Evolutionary conservation across 2,113 vertebrate genomes (phyloP).

Genomic region (Myocastor coypus): DNA sequence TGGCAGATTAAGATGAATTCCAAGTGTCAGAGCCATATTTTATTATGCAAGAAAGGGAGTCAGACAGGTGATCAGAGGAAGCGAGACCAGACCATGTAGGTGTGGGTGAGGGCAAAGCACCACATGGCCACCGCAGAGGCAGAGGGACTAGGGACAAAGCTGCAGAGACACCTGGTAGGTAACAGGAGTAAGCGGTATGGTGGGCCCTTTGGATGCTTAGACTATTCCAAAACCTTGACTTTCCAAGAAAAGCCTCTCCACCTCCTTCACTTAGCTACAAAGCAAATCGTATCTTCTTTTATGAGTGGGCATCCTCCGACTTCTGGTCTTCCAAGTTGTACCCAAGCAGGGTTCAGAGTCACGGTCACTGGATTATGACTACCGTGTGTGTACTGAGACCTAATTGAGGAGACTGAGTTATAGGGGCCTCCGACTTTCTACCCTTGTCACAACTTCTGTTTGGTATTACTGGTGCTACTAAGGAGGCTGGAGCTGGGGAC

Average conservation of each 20-base stretch:
- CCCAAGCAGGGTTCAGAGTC: not conserved
- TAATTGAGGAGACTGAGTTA: not conserved
- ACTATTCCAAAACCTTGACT: not conserved
- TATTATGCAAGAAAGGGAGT: not conserved
- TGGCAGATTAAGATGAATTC: not conserved
- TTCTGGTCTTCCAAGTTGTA: not conserved
- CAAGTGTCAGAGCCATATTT: not conserved
- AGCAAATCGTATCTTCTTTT: not conserved
- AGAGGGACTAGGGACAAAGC: not conserved
- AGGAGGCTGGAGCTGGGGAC: not conserved
- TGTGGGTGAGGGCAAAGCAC: no score
- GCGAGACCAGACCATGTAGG: accelerated
- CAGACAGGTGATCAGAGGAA: not conserved
- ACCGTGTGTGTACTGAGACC: not conserved
- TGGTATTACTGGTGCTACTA: not conserved
- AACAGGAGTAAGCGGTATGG: not conserved
- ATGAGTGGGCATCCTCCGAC: not conserved
- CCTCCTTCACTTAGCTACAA: not conserved
- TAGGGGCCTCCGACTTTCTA: not conserved
- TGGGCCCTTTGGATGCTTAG: not conserved
- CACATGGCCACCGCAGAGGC: no score
- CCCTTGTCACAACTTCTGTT: not conserved
- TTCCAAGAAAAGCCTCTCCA: not conserved
- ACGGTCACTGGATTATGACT: not conserved
- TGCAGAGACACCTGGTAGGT: not conserved